phyloP scores from a whole-genome alignment of 2,113 vertebrate species.

The Formicarius rufipectus region DNA sequence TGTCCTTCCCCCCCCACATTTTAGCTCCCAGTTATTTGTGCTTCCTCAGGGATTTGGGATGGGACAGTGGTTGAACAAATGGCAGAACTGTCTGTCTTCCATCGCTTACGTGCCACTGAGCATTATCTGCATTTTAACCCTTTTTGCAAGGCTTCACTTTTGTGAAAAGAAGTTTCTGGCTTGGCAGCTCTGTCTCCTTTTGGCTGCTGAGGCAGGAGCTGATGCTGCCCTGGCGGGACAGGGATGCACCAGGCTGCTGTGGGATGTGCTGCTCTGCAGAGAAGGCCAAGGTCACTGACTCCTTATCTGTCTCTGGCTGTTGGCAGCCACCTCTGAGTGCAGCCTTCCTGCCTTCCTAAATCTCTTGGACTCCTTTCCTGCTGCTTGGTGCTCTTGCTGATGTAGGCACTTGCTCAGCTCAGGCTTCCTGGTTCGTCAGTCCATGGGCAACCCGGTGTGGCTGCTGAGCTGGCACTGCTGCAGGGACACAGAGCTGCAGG shows the following conservation, averaged over 20 bases:
- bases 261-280: background rate
- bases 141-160: background rate
- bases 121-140: background rate
- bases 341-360: background rate
- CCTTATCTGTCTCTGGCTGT: background rate
- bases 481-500: background rate
- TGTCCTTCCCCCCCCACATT: background rate
- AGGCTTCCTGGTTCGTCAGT: conserved; percentile 3
- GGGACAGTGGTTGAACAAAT: conserved; percentile 34
- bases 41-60: background rate
- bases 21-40: conserved; percentile 34
- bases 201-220: background rate
- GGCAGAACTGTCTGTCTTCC: background rate
- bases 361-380: background rate
- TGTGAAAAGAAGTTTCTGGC: background rate
- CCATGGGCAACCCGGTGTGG: background rate
- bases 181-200: background rate
- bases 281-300: background rate
- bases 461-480: background rate
- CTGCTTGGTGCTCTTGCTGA: background rate
- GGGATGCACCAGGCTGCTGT: background rate
- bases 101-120: conserved; percentile 2
- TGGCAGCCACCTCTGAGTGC: background rate
- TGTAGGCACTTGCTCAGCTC: background rate
- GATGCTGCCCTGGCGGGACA: fast-evolving